Base-by-base conservation (phyloP, 64 coral and sea anemone species). In the Montipora foliosa region DNA sequence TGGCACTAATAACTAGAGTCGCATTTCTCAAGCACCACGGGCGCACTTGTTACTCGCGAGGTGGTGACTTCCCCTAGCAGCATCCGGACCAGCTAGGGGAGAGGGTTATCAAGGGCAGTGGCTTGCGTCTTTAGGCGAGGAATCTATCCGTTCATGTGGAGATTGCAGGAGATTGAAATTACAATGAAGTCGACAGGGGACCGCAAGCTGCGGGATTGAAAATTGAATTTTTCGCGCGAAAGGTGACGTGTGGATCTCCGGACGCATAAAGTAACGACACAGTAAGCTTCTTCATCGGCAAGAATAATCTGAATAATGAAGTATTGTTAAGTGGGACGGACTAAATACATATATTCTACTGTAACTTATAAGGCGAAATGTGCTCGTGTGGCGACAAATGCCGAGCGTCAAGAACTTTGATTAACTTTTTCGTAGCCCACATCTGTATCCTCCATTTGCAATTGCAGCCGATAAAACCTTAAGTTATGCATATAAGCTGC, bases 211-310 rank as follows among this genome's bases (percentile, higher is more conserved):
- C 4, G 3, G 14, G 45, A 5, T 86, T 72, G 47, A 47, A 49
- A 86, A 71, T 86, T 86, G 46, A 86, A 67, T 17, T 48, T 78
- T 86, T 22, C 14, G 66, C 29, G 66, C 16, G 2, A 70, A 50
- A 67, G 19, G 3, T 46, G 44, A 6, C 15, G 25, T 64, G 17
- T 86, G 67, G 5, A 68, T 46, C 15, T 2, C 9, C 7, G 37
- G 44, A 12, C 46, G 16, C 10, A 44, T 29, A 46, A 7, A 64
- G 14, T 12, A 24, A 49, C 66, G 19, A 45, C 12, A 4, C 5
- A 47, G 77, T 79, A 49, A 79, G 48, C 47, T 79, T 71, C 4
- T 71, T 14, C 9, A 64, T 7, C 61, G 0, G 14, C 8, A 64
- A 64, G 13, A 64, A 14, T 12, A 14, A 64, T 12, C 6, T 14